A percentile compares a stretch with the other conserved stretches of the same genome.
Conservation (phyloP, 2,797 vertebrate species). For the Sparus aurata region DNA sequence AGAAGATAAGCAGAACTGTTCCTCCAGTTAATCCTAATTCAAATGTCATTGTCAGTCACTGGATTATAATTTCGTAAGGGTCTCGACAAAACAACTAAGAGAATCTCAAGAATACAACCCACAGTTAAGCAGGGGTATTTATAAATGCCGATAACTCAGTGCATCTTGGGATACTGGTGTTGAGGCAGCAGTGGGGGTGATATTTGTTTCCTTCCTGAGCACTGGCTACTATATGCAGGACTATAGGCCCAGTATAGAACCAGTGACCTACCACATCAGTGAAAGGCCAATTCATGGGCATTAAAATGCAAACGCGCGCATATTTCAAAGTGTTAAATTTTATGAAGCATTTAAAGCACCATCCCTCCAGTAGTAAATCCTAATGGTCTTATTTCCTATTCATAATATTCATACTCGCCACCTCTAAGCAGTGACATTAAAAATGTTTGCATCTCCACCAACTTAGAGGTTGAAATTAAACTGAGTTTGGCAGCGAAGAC, state of each 20-base stretch:
- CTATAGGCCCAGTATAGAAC: conserved; percentile 54
- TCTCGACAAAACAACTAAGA: background rate
- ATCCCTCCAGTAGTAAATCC: conserved; percentile 88
- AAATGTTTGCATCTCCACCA: conserved; percentile 83
- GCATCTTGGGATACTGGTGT: conserved; percentile 10
- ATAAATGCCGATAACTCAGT: conserved; percentile 2
- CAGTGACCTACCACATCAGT: conserved; percentile 85
- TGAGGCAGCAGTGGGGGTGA: background rate
- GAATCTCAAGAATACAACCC: background rate
- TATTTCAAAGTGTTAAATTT: conserved; percentile 89
- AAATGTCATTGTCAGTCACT: background rate
- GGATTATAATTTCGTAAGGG: background rate
- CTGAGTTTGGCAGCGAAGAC: conserved; percentile 63
- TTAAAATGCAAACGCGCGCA: conserved; percentile 89
- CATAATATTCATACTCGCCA: conserved; percentile 83
- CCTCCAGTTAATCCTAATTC: background rate
- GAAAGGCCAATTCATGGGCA: conserved; percentile 85
- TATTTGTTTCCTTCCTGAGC: conserved; percentile 7
- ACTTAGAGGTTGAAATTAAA: conserved; percentile 80
- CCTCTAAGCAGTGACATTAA: conserved; percentile 84
- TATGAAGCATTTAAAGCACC: conserved; percentile 89
- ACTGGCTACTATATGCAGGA: conserved; percentile 31
- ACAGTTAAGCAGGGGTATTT: background rate
- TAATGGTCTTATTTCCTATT: conserved; percentile 85
- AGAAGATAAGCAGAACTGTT: background rate